Conservation (phyloP, 2,888 invertebrate species). For the Pseudococcus longispinus region DNA sequence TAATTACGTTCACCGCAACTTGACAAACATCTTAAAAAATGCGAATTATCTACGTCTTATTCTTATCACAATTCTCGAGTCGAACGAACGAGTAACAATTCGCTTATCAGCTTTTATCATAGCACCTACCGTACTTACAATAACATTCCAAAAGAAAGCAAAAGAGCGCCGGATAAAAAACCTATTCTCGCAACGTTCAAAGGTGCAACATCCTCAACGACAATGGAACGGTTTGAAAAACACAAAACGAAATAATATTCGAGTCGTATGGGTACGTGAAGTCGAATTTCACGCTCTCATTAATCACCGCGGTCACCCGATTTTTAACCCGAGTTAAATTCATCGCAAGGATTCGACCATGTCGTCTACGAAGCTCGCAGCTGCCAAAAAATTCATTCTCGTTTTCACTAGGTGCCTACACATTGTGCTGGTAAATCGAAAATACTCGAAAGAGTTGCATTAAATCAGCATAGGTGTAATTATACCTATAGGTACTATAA, state of each 20-base stretch:
- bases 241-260: background rate
- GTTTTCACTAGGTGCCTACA: background rate
- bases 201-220: background rate
- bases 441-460: background rate
- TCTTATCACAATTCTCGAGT: background rate
- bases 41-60: background rate
- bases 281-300: constrained; percentile 21
- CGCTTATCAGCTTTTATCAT: background rate
- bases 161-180: background rate
- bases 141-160: background rate
- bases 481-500: background rate
- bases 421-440: background rate
- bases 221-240: background rate
- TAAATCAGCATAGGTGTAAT: background rate
- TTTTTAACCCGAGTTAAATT: constrained; percentile 6
- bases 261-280: background rate
- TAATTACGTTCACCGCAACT: background rate
- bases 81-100: background rate
- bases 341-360: background rate
- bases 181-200: background rate
- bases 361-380: background rate
- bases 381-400: background rate
- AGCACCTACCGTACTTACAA: background rate
- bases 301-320: background rate
- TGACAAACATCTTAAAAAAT: background rate